Conservation (phyloP, 2,113 vertebrate genomes). For the Sialia sialis region DNA sequence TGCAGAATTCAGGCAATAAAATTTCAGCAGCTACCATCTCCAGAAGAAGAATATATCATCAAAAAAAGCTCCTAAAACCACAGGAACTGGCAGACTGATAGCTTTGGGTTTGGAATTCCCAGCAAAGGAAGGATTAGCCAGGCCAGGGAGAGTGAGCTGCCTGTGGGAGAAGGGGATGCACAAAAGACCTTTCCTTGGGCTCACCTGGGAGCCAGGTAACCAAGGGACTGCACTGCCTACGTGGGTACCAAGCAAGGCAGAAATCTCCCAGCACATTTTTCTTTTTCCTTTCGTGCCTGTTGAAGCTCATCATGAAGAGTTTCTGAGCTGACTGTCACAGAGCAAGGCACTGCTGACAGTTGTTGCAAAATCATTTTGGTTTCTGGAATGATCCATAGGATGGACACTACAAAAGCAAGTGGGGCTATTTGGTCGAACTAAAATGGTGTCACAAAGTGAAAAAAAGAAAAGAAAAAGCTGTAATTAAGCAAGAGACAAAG, state of each 20-base stretch:
- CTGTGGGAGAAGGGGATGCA: not conserved
- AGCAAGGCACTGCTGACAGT: not conserved
- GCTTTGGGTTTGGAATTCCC: not conserved
- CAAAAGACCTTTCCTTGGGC: not conserved
- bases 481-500: not conserved
- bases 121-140: not conserved
- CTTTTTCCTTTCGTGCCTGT: not conserved
- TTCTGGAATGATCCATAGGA: not conserved
- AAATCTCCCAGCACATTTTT: not conserved
- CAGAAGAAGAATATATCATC: not conserved
- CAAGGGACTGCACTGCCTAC: rapidly evolving
- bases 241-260: not conserved
- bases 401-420: not conserved
- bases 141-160: not conserved
- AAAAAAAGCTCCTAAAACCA: not conserved
- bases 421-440: not conserved
- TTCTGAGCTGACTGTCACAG: not conserved
- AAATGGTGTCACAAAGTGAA: not conserved
- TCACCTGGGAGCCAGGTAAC: not conserved
- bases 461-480: not conserved
- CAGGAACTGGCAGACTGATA: not conserved
- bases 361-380: not conserved
- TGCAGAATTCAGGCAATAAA: not conserved
- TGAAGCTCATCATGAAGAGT: not conserved
- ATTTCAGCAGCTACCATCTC: not conserved